These are phyloP conservation scores for Thryonomys swinderianus DNA, from an alignment of 2,113 vertebrate species.

Conservation along the genomic window DNA sequence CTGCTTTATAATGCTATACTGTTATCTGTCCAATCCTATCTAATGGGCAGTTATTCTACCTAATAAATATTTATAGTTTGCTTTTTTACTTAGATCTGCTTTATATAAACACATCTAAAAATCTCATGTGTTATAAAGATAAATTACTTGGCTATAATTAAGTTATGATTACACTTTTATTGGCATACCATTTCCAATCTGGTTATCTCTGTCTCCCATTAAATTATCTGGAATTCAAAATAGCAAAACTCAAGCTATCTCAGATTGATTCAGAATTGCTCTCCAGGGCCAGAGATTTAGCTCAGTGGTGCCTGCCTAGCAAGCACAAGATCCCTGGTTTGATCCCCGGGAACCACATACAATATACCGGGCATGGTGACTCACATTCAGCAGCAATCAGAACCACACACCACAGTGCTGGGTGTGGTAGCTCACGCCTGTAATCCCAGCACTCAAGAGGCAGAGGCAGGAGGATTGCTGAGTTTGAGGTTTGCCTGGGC, in stretches of 20 bases:
- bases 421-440: no score
- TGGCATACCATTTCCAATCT: slow-evolving; percentile 8
- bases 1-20: slow-evolving; percentile 14
- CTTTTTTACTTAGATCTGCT: slow-evolving; percentile 53
- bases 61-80: background rate
- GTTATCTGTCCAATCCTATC: background rate
- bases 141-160: background rate
- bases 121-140: slow-evolving; percentile 40
- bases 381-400: no score
- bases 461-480: no score
- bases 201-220: background rate
- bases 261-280: background rate
- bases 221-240: slow-evolving; percentile 49
- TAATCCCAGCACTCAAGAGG: no score
- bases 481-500: no score
- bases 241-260: slow-evolving; percentile 40
- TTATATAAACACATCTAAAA: slow-evolving; percentile 21
- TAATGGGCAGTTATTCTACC: background rate
- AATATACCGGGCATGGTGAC: no score
- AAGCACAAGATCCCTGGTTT: no score
- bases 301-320: no score
- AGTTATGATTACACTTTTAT: background rate
- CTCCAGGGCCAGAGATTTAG: no score
- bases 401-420: no score
- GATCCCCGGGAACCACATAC: no score